A percentile compares a stretch with the other conserved stretches of the same genome.
phyloP scores from a whole-genome alignment of 2,888 invertebrate genomes.

The Panzeria rudis region DNA sequence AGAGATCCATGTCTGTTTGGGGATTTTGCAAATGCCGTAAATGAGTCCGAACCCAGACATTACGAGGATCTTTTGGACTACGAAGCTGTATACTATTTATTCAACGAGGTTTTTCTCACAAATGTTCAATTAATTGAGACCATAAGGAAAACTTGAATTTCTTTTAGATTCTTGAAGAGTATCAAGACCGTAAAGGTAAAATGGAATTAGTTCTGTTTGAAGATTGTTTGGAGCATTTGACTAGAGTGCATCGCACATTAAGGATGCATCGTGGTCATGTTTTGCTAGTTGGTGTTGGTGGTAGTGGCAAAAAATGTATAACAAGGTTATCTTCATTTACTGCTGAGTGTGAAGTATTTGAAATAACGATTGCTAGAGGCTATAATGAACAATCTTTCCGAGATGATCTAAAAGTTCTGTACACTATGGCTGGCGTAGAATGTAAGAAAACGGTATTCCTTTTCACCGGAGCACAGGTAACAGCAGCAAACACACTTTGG shows the following conservation, averaged over 20 bases:
- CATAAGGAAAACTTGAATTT: neutral
- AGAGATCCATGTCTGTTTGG: constrained; percentile 94
- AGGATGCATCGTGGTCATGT: constrained; percentile 92
- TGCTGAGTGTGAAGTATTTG: constrained; percentile 92
- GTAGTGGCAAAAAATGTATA: constrained; percentile 94
- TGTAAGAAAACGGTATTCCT: constrained; percentile 92
- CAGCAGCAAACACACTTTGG: neutral
- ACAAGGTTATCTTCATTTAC: constrained; percentile 92
- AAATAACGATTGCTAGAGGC: constrained; percentile 92
- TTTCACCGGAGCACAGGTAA: constrained; percentile 91
- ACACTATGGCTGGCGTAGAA: constrained; percentile 90
- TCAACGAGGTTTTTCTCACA: constrained; percentile 89
- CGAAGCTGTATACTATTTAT: constrained; percentile 93
- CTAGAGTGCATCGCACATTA: constrained; percentile 92
- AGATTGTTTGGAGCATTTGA: constrained; percentile 95
- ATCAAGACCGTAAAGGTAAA: constrained; percentile 89
- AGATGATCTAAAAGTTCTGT: constrained; percentile 93
- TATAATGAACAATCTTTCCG: constrained; percentile 93
- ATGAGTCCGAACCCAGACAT: constrained; percentile 90
- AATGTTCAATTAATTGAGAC: neutral
- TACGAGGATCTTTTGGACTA: constrained; percentile 96
- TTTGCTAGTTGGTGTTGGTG: constrained; percentile 94
- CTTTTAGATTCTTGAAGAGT: constrained; percentile 91
- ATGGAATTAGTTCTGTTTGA: constrained; percentile 94
- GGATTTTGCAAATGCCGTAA: constrained; percentile 93